phyloP scores from a whole-genome alignment of 1,140 invertebrate species.

The Drosophila biarmipes region DNA sequence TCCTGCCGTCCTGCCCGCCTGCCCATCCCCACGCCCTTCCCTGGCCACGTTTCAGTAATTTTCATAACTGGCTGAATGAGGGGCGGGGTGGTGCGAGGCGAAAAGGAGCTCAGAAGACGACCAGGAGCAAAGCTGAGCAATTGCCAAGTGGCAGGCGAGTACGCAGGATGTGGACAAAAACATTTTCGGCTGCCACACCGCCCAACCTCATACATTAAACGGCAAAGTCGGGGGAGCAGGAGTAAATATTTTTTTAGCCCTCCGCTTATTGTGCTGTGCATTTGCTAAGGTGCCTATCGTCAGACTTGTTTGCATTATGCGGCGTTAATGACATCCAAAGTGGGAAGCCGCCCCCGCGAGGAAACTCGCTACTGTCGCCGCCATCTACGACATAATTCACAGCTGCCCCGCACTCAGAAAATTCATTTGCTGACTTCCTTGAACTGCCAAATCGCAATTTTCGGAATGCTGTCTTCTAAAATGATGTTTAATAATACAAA shows the following conservation, averaged over 20 bases:
- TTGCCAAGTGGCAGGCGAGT: conserved; percentile 65
- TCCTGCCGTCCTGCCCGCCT: background rate
- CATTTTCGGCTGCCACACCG: conserved; percentile 56
- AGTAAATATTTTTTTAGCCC: conserved; percentile 63
- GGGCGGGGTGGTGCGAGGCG: conserved; percentile 11
- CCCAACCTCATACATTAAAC: conserved; percentile 32
- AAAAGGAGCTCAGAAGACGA: conserved; percentile 30
- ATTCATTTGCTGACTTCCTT: conserved; percentile 14
- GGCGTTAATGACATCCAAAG: conserved; percentile 69
- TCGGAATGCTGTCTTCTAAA: background rate
- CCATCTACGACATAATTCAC: conserved; percentile 50
- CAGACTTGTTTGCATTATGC: conserved; percentile 63
- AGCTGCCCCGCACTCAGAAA: conserved; percentile 25
- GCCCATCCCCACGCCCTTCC: background rate
- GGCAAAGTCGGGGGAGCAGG: conserved; percentile 17
- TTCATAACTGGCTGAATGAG: conserved; percentile 70
- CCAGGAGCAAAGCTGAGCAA: conserved; percentile 42
- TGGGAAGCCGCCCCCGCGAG: conserved; percentile 13
- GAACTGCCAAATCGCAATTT: too few relatives aligned
- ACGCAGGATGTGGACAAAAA: conserved; percentile 71
- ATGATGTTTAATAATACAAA: background rate
- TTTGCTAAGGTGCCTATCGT: conserved; percentile 45
- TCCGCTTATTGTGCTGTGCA: conserved; percentile 48
- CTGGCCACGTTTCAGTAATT: conserved; percentile 80
- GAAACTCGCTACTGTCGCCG: conserved; percentile 18